Evolutionary conservation across 2,888 invertebrate species (phyloP).

Genomic region (Hypselothyrea guttata): DNA sequence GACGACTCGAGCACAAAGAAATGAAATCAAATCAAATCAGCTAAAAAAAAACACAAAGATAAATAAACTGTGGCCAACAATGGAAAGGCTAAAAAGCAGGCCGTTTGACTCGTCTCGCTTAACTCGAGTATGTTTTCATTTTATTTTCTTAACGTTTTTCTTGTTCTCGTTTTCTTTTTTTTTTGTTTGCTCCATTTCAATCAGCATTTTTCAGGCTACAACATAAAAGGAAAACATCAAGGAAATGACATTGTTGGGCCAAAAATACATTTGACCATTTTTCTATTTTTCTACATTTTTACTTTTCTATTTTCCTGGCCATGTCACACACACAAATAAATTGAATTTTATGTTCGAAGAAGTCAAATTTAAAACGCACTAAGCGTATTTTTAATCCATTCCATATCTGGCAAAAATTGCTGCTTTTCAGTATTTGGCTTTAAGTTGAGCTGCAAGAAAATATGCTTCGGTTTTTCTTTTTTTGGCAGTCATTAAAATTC

Average conservation of each 20-base stretch:
- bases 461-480: no score
- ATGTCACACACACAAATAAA: conserved; percentile 54
- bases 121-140: conserved; percentile 12
- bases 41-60: conserved; percentile 39
- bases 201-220: conserved; percentile 57
- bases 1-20: conserved; percentile 42
- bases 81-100: conserved; percentile 33
- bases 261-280: conserved; percentile 74
- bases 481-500: no score
- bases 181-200: conserved; percentile 59
- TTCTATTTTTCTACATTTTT: no score
- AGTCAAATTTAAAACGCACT: conserved; percentile 20
- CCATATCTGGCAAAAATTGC: background rate
- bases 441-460: no score
- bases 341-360: conserved; percentile 49
- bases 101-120: conserved; percentile 6
- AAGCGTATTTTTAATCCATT: conserved; percentile 11
- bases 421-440: no score
- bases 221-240: conserved; percentile 61
- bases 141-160: no score
- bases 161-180: no score
- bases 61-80: conserved; percentile 55
- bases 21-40: conserved; percentile 66
- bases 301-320: no score
- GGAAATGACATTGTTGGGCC: conserved; percentile 67